phyloP scores from a whole-genome alignment of 2,797 vertebrate genomes.

The Thaleichthys pacificus region DNA sequence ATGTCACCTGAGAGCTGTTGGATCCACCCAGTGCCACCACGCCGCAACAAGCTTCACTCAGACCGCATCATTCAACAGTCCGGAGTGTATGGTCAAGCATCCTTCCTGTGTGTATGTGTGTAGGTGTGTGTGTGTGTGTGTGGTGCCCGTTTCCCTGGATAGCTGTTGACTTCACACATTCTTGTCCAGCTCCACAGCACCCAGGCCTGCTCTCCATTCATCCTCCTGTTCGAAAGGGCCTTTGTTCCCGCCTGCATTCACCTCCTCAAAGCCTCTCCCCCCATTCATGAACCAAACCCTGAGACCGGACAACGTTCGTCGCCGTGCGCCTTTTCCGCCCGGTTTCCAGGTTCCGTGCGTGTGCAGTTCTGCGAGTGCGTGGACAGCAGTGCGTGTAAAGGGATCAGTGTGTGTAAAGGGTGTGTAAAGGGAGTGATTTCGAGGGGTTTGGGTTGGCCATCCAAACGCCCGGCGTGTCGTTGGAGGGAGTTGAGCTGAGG shows the following conservation, averaged over 20 bases:
- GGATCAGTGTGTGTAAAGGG: too few species aligned
- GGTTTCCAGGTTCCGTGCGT: not conserved
- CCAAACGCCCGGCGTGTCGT: not conserved
- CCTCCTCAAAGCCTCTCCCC: conserved; percentile 56
- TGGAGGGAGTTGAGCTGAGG: not conserved
- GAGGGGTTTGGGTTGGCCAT: too few species aligned
- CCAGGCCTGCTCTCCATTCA: conserved; percentile 61
- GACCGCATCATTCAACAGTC: not conserved
- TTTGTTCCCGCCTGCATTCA: conserved; percentile 71
- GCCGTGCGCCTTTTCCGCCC: conserved; percentile 12
- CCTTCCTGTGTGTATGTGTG: not conserved
- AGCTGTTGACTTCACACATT: conserved; percentile 20
- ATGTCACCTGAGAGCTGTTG: not conserved
- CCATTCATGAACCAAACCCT: conserved; percentile 57
- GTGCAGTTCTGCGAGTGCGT: not conserved
- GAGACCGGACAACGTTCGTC: conserved; percentile 31
- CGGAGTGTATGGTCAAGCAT: not conserved
- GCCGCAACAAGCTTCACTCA: not conserved
- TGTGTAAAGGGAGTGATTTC: not conserved
- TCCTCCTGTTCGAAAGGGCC: conserved; percentile 62
- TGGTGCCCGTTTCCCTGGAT: not conserved
- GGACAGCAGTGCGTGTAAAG: conserved; percentile 1
- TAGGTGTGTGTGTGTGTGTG: too few species aligned
- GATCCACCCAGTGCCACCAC: too few species aligned
- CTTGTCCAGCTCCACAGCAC: conserved; percentile 55